These are phyloP conservation scores for Oligia latruncula DNA, from an alignment of 2,888 invertebrate species.

Conservation along the genomic window DNA sequence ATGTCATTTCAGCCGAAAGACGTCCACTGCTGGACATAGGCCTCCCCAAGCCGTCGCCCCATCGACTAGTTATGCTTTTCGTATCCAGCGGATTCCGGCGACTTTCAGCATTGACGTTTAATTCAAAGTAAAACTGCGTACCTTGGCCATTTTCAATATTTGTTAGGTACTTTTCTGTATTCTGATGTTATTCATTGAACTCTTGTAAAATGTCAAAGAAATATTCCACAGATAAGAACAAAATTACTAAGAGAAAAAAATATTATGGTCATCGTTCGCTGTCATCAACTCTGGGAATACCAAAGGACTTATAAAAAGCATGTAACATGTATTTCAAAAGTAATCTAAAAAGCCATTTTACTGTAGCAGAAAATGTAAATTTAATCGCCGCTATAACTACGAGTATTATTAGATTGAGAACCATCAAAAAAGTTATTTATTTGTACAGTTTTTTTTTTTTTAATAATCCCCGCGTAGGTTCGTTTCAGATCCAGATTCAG, in stretches of 20 bases:
- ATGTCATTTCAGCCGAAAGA: not conserved
- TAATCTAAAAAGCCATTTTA: not conserved
- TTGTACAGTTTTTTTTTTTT: not conserved
- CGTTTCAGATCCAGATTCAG: too few relatives aligned
- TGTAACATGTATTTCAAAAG: not conserved
- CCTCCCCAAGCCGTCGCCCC: not conserved
- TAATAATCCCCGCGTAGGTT: not conserved
- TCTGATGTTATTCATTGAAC: not conserved
- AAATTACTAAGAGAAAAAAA: not conserved
- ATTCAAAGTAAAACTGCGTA: not conserved
- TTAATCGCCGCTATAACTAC: not conserved
- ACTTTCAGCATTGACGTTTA: not conserved
- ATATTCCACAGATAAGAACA: slow-evolving; percentile 26
- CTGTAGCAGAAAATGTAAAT: not conserved
- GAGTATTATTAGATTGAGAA: not conserved
- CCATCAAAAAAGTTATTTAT: not conserved
- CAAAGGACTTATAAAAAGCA: not conserved
- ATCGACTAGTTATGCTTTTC: not conserved
- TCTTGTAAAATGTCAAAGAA: slow-evolving; percentile 33
- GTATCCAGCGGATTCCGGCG: too few relatives aligned
- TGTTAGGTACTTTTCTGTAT: not conserved
- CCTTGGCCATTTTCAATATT: slow-evolving; percentile 33
- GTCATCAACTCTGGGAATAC: not conserved
- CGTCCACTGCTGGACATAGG: not conserved
- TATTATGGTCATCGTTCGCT: not conserved